A percentile compares a stretch with the other conserved stretches of the same genome.
These are phyloP conservation scores for Lepus americanus DNA, from an alignment of 2,113 vertebrate genomes.

Conservation along the genomic window DNA sequence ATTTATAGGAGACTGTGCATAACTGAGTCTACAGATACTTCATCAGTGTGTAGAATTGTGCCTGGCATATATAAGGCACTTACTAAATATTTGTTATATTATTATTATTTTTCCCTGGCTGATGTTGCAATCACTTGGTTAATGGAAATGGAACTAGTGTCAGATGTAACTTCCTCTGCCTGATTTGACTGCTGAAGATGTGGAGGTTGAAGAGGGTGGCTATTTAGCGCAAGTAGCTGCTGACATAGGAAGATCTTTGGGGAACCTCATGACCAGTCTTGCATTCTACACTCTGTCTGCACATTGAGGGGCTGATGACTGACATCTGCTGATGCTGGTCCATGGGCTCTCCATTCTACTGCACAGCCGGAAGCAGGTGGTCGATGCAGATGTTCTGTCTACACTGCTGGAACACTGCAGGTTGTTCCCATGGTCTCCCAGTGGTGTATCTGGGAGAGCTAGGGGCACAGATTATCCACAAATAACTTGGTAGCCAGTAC, in stretches of 20 bases:
- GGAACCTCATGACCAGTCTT: neutral
- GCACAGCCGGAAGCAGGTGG: neutral
- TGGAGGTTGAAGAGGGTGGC: too few species aligned
- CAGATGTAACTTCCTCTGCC: neutral
- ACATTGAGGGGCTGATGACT: neutral
- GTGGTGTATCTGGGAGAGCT: neutral
- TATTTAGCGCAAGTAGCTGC: neutral
- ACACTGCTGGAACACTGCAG: accelerated
- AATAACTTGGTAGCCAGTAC: neutral
- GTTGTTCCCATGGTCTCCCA: neutral
- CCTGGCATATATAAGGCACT: neutral
- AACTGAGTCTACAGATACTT: neutral
- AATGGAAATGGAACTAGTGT: neutral
- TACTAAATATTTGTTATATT: neutral
- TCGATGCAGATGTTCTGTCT: neutral
- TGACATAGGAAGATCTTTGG: neutral
- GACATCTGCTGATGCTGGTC: neutral
- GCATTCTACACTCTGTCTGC: accelerated
- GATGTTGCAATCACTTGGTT: neutral
- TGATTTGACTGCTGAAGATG: neutral
- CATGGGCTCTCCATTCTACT: neutral
- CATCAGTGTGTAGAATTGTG: neutral
- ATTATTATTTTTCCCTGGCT: neutral
- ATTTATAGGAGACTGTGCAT: neutral
- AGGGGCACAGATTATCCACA: neutral